Percentiles rank a stretch among this genome's conserved stretches.
Conservation (phyloP, 2,888 invertebrate species). For the Anodontia alba region DNA sequence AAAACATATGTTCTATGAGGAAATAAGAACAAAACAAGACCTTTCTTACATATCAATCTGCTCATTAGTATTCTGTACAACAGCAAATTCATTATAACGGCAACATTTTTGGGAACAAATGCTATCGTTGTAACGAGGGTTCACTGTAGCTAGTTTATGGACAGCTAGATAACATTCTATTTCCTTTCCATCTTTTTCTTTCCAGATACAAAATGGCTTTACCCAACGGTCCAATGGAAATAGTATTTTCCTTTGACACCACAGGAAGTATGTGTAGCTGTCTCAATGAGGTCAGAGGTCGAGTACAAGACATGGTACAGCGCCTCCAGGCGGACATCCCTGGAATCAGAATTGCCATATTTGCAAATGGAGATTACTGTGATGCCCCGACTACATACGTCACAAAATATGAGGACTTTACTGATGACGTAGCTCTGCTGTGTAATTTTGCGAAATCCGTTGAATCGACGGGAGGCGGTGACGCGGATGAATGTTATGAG, state of each 20-base stretch:
- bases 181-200: too few relatives aligned
- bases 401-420: slow-evolving; percentile 65
- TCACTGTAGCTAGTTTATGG: too few relatives aligned
- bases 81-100: too few relatives aligned
- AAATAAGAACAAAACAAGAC: too few relatives aligned
- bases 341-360: slow-evolving; percentile 77
- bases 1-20: too few relatives aligned
- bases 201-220: slow-evolving; percentile 46
- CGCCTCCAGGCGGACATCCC: slow-evolving; percentile 81
- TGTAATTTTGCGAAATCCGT: slow-evolving; percentile 72
- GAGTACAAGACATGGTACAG: slow-evolving; percentile 77
- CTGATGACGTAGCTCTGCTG: slow-evolving; percentile 54
- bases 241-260: slow-evolving; percentile 80
- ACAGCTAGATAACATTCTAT: too few relatives aligned
- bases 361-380: slow-evolving; percentile 83
- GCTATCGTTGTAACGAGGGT: too few relatives aligned
- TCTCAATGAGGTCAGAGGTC: slow-evolving; percentile 71
- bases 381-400: slow-evolving; percentile 58
- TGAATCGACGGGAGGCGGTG: slow-evolving; percentile 77
- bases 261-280: slow-evolving; percentile 76
- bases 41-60: too few relatives aligned
- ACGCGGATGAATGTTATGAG: slow-evolving; percentile 82
- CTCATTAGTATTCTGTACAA: too few relatives aligned
- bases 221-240: slow-evolving; percentile 70
- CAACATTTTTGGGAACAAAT: too few relatives aligned